phyloP scores from a whole-genome alignment of 1,140 invertebrate species.

The Drosophila sp. region DNA sequence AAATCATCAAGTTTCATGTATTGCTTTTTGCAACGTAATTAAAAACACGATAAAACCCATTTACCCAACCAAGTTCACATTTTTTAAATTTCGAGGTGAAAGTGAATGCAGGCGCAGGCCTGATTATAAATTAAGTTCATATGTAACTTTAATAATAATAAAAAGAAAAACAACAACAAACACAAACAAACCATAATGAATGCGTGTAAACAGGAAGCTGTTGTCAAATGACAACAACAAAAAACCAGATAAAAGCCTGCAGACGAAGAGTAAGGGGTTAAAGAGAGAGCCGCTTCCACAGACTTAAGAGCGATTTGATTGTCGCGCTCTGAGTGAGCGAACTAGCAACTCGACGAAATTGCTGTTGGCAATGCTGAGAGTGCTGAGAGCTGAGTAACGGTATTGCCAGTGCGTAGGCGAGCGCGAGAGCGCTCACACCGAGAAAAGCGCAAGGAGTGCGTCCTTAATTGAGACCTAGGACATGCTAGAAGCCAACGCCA shows the following conservation, averaged over 20 bases:
- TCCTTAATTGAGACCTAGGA: slow-evolving; percentile 68
- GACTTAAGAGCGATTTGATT: slow-evolving; percentile 16
- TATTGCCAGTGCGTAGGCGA: slow-evolving; percentile 50
- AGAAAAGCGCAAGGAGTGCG: slow-evolving; percentile 38
- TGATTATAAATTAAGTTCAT: slow-evolving; percentile 82
- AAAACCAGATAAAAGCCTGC: slow-evolving; percentile 22
- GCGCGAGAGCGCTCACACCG: slow-evolving; percentile 57
- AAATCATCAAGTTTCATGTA: slow-evolving; percentile 45
- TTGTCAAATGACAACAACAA: slow-evolving; percentile 13
- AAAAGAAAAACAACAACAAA: slow-evolving; percentile 61
- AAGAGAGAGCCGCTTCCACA: slow-evolving; percentile 7
- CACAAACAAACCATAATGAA: slow-evolving; percentile 28
- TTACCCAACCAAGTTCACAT: slow-evolving; percentile 20
- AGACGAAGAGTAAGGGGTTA: slow-evolving; percentile 36
- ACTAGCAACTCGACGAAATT: neutral
- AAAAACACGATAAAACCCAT: slow-evolving; percentile 22
- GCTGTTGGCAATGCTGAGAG: slow-evolving; percentile 36
- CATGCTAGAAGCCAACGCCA: slow-evolving; percentile 9
- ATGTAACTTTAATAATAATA: slow-evolving; percentile 83
- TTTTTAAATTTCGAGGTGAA: slow-evolving; percentile 40
- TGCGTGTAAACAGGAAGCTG: slow-evolving; percentile 57
- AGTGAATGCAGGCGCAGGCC: slow-evolving; percentile 35
- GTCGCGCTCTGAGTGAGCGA: neutral
- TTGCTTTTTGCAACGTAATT: slow-evolving; percentile 32
- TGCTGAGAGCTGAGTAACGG: slow-evolving; percentile 9